Evolutionary conservation across 2,888 invertebrate genomes (phyloP), one percentile per base, ranked within the genome.

Genomic region (Luperina testacea): DNA sequence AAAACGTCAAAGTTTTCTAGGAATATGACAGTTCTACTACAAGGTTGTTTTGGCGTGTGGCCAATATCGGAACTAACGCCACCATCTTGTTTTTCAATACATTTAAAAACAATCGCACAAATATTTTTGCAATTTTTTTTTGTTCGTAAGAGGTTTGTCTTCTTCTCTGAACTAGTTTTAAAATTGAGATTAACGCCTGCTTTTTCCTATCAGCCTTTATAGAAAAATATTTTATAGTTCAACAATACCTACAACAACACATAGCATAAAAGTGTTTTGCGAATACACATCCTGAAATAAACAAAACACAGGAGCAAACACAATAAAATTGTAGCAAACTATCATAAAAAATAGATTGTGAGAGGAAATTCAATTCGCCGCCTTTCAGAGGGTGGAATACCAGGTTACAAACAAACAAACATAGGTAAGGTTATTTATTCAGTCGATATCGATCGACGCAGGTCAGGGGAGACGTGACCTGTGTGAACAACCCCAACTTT

Each of bases 341-440:
- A 79, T 83, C 67, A 84, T 84, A 83, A 83, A 84, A 80, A 84
- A 75, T 82, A 73, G 48, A 86, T 81, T 81, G 78, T 81, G 27
- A 51, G 64, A 68, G 85, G 83, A 85, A 88, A 89, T 88, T 85
- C 80, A 79, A 89, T 88, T 83, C 74, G 38, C 64, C 64, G 67
- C 68, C 70, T 83, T 72, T 72, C 64, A 74, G 61, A 80, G 67
- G 57, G 78, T 24, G 74, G 70, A 79, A 81, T 81, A 79, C 82
- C 78, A 81, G 81, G 88, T 85, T 83, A 85, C 82, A 88, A 87
- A 89, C 89, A 87, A 83, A 86, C 84, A 88, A 88, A 83, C 84
- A 84, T 78, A 84, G 85, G 82, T 87, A 72, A 85, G 82, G 84
- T 91, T 90, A 92, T 91, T 93, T 92, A 93, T 93, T 92, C 92